Evolutionary conservation across 2,113 vertebrate species (phyloP).

Genomic region (Rallus limicola): DNA sequence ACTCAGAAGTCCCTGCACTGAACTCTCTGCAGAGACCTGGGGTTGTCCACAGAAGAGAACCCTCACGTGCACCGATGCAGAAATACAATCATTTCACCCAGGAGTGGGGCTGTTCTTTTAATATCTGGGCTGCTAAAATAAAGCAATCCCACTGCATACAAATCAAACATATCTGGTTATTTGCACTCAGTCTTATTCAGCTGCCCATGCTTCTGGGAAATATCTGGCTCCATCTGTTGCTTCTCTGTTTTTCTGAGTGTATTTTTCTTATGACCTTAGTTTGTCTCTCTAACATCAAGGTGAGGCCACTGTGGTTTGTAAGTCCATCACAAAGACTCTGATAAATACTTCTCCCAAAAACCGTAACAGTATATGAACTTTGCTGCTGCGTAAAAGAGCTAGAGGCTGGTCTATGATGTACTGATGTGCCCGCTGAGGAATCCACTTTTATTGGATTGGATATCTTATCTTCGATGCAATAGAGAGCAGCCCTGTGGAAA

Average conservation of each 20-base stretch:
- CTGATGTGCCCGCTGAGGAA: background rate
- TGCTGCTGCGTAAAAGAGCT: background rate
- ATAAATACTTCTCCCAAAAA: background rate
- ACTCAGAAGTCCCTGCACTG: background rate
- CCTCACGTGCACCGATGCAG: fast-evolving
- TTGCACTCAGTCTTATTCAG: background rate
- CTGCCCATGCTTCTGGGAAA: background rate
- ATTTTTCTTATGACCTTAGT: background rate
- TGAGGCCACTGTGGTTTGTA: background rate
- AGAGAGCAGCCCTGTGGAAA: too few species aligned
- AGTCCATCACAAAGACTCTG: fast-evolving
- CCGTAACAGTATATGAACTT: background rate
- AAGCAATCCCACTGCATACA: background rate
- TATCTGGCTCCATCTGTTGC: background rate
- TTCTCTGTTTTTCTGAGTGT: background rate
- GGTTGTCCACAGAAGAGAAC: background rate
- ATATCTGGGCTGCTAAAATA: background rate
- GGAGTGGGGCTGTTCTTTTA: background rate
- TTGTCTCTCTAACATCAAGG: background rate
- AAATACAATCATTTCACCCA: background rate
- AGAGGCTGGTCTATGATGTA: background rate
- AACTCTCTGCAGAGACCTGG: background rate
- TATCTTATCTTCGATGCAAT: too few species aligned
- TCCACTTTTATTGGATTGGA: background rate
- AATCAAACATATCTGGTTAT: background rate